phyloP scores from a whole-genome alignment of 2,113 vertebrate genomes.

The Pedetes capensis region DNA sequence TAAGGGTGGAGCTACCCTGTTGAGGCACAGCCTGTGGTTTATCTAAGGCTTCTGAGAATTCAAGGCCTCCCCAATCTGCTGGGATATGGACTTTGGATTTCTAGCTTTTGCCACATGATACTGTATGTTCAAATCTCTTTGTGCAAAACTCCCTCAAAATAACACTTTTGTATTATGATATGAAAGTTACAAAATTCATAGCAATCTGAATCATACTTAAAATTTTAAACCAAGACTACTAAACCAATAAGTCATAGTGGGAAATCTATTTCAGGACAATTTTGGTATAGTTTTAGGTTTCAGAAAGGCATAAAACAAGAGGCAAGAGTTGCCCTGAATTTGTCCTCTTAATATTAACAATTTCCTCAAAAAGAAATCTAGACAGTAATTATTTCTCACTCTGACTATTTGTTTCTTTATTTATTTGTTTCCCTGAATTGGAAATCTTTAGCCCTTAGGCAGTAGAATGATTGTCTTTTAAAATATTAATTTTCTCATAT shows the following conservation, averaged over 20 bases:
- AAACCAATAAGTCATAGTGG: slow-evolving; percentile 24
- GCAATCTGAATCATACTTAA: neutral
- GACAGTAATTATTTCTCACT: neutral
- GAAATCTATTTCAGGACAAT: slow-evolving; percentile 7
- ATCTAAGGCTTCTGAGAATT: neutral
- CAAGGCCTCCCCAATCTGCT: neutral
- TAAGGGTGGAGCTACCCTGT: neutral
- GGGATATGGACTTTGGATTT: neutral
- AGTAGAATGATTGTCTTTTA: neutral
- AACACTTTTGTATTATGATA: neutral
- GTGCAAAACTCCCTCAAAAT: neutral
- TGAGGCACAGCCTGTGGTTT: neutral
- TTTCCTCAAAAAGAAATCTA: neutral
- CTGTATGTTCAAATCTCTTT: neutral
- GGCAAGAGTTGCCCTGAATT: neutral
- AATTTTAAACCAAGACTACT: slow-evolving; percentile 3
- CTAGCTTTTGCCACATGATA: neutral
- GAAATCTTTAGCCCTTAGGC: neutral
- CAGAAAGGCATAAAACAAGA: neutral
- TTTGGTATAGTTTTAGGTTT: neutral
- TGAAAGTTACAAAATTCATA: neutral
- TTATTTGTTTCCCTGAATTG: neutral
- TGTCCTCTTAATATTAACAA: neutral
- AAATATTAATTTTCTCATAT: neutral
- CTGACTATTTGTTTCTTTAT: neutral